A percentile compares a stretch with the other conserved stretches of the same genome.
phyloP scores from a whole-genome alignment of 2,113 vertebrate species.

The Leptobrachium ailaonicum region DNA sequence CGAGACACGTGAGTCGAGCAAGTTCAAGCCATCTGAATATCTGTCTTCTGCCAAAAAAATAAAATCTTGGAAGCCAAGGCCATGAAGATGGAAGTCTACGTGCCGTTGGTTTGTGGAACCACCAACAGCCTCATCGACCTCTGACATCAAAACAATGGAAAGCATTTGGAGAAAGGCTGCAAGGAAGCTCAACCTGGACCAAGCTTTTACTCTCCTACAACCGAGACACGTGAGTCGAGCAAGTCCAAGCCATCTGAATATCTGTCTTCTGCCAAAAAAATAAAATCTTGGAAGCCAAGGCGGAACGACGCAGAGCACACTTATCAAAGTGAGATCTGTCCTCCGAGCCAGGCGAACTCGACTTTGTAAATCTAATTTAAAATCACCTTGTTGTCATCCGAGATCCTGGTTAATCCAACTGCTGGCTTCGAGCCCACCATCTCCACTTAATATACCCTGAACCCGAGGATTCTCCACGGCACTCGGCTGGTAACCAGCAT shows the following conservation, averaged over 20 bases:
- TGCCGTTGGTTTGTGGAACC: too few relatives aligned
- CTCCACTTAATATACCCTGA: not conserved
- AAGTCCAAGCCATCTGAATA: not conserved
- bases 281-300: slow-evolving; percentile 3
- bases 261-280: slow-evolving; percentile 30
- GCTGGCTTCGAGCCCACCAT: not conserved
- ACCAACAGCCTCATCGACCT: too few relatives aligned
- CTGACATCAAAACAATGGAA: too few relatives aligned
- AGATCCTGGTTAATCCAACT: slow-evolving; percentile 3
- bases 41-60: slow-evolving; percentile 25
- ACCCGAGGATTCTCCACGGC: not conserved
- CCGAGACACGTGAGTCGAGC: slow-evolving; percentile 32
- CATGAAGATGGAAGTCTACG: too few relatives aligned
- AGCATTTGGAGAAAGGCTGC: too few relatives aligned
- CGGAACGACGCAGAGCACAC: slow-evolving; percentile 1
- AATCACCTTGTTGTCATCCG: slow-evolving; percentile 14
- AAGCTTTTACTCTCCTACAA: slow-evolving; percentile 7
- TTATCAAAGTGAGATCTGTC: slow-evolving; percentile 40
- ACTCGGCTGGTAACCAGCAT: not conserved
- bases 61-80: not conserved
- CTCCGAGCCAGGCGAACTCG: slow-evolving; percentile 41
- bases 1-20: slow-evolving; percentile 33
- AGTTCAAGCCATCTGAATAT: not conserved
- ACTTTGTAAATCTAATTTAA: slow-evolving; percentile 36
- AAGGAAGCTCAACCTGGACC: slow-evolving; percentile 49